A percentile compares a stretch with the other conserved stretches of the same genome.
These are phyloP conservation scores for Ophioninae sp. DNA, from an alignment of 2,888 invertebrate species.

Conservation along the genomic window DNA sequence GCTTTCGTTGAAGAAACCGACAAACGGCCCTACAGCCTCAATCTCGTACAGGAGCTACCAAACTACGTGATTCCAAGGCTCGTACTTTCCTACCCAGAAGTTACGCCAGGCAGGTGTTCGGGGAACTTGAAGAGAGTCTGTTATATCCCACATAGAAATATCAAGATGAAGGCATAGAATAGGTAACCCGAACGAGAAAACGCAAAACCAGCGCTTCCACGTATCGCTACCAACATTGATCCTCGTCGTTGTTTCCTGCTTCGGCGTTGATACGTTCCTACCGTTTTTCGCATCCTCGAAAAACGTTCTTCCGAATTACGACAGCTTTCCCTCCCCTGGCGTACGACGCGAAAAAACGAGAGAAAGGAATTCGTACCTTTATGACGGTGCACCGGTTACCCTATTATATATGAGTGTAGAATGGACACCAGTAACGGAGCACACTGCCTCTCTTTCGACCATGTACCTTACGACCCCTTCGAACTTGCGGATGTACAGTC, in stretches of 20 bases:
- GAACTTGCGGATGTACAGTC: conserved; percentile 17
- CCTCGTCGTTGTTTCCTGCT: conserved; percentile 17
- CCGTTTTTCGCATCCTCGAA: conserved; percentile 2
- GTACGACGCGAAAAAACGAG: conserved; percentile 10
- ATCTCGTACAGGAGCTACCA: not conserved
- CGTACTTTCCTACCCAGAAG: conserved; percentile 27
- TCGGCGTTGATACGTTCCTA: not conserved
- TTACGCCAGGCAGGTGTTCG: conserved; percentile 58
- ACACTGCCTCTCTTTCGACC: conserved; percentile 44
- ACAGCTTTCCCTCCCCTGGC: conserved; percentile 6
- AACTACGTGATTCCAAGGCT: conserved; percentile 1
- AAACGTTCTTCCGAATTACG: conserved; percentile 33
- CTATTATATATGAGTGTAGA: conserved; percentile 15
- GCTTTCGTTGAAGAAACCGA: conserved; percentile 36
- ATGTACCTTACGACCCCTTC: not conserved
- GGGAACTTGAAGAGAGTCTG: conserved; percentile 40
- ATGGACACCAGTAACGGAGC: conserved; percentile 36
- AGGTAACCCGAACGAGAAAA: conserved; percentile 6
- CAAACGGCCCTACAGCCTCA: not conserved
- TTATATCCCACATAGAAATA: not conserved
- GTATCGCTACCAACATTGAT: conserved; percentile 15
- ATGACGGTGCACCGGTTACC: conserved; percentile 4
- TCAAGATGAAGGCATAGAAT: conserved; percentile 5
- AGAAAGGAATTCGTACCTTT: not conserved
- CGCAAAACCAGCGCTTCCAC: conserved; percentile 30